Evolutionary conservation across 2,797 vertebrate species (phyloP), one percentile per base, ranked within the genome.

Genomic region (Falco columbarius): DNA sequence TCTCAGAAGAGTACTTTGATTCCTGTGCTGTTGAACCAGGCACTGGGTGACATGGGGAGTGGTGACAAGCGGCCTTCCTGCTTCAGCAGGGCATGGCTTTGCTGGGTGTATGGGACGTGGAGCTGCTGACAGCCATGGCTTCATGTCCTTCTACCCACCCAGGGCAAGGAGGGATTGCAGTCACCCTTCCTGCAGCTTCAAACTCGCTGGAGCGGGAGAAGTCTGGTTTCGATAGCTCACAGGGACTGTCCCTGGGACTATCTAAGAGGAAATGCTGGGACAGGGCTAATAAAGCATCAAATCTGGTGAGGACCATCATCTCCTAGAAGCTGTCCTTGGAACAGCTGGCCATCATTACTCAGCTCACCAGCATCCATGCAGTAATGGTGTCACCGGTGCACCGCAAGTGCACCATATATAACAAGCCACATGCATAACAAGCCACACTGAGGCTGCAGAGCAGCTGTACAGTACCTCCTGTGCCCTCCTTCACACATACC

Each of bases 401-500:
- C 18, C 19, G 10, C 16, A 52, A 40, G 40, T 15, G 40, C 40
- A 42, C 40, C 40, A 71, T 34, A 67, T 38, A 2, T 3, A 46
- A 12, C 6, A 49, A 61, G 49, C 10, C 5, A 8, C 65, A 71
- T 36, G 63, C 38, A 2, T 3, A 46, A 11, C 6, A 49, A 61
- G 49, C 10, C 5, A 8, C 65, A 16, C 5, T 0, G 0, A 51
- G 27, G 23, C 47, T 36, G 29, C 1, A 0, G 68, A 34, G 24
- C 9, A 2, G 34, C 34, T 72, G n/a, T 22, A 29, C 4, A n/a
- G 21, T 30, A 7, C 5, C 38, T 55, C 44, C 47, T 1, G 0
- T 3, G 42, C 46, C n/a, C 44, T 46, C 7, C 22, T 29, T 56
- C 3, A 1, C 65, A 46, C 95, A 2, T 89, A 99, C 99, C 99